Conservation (phyloP, 2,888 invertebrate genomes). For the Lasioglossum pauxillum region DNA sequence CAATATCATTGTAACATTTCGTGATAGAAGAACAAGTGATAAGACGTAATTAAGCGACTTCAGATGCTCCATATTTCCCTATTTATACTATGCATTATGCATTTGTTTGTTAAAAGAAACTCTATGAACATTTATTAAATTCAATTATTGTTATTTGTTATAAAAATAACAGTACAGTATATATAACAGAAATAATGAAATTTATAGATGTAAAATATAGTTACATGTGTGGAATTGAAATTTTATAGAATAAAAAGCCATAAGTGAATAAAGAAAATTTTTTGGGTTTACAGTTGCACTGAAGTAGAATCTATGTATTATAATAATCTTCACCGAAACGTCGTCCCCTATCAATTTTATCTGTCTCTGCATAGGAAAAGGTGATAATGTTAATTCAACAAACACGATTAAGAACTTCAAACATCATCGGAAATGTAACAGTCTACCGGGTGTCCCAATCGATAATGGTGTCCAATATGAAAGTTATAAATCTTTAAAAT, state of each 20-base stretch:
- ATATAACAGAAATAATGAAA: too few relatives aligned
- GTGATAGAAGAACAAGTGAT: not conserved
- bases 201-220: too few relatives aligned
- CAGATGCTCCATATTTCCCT: not conserved
- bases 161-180: too few relatives aligned
- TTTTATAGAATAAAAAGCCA: not conserved
- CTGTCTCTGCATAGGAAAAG: not conserved
- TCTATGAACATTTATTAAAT: not conserved
- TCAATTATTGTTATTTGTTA: not conserved
- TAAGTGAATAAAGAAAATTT: not conserved
- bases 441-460: not conserved
- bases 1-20: not conserved
- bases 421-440: not conserved
- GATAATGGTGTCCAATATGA: not conserved
- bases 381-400: not conserved
- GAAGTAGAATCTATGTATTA: not conserved
- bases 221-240: too few relatives aligned
- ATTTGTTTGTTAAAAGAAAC: too few relatives aligned
- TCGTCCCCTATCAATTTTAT: slow-evolving; percentile 16
- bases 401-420: not conserved
- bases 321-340: not conserved
- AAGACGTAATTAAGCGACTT: not conserved
- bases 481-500: not conserved
- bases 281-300: not conserved
- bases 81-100: not conserved